Base-by-base conservation (phyloP, 2,888 invertebrate species). In the Thelaira solivaga region DNA sequence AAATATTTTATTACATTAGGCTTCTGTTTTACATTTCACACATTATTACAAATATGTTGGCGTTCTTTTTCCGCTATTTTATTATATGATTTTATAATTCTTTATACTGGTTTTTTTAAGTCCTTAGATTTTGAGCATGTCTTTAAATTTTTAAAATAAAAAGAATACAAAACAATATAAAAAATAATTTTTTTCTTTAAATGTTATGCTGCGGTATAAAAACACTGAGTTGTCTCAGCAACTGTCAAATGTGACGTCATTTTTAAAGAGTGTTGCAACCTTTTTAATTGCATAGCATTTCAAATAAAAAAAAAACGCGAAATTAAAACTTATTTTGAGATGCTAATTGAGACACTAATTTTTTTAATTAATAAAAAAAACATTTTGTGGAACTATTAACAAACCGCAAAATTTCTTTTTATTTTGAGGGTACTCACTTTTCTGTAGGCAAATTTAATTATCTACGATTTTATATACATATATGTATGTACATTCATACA, bases 201-300 rank as follows among this genome's bases (percentile, higher is more conserved):
- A 76, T 76, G 51, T 76, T 72, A 65, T 59, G 72, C 47, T 72
- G 24, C 34, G 43, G 13, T 34, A 65, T 43, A 69, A 69, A 76
- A 76, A 65, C 43, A 61, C 65, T 76, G 72, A 65, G 72, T 76
- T 76, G 76, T 76, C 71, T 65, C 18, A 73, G 65, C 76, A 76
- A 73, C 72, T 76, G 76, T 76, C 72, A 76, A 61, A 61, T 64
- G 71, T 76, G 76, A 76, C 43, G 76, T 76, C 76, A 76, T 71
- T 76, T 8, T 6, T 13, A 11, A 1, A 2, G 29, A 39, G 29
- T 64, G 64, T 8, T 72, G 71, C 6, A 11, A 62, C 45, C 22
- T 11, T 34, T n/a, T 13, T 3, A 7, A 4, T 13, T 5, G 4
- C 4, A 5, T 26, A 26, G 26, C 26, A n/a, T n/a, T n/a, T n/a